A percentile compares a stretch with the other conserved stretches of the same genome.
phyloP scores from a whole-genome alignment of 2,113 vertebrate species.

The Nymphicus hollandicus region DNA sequence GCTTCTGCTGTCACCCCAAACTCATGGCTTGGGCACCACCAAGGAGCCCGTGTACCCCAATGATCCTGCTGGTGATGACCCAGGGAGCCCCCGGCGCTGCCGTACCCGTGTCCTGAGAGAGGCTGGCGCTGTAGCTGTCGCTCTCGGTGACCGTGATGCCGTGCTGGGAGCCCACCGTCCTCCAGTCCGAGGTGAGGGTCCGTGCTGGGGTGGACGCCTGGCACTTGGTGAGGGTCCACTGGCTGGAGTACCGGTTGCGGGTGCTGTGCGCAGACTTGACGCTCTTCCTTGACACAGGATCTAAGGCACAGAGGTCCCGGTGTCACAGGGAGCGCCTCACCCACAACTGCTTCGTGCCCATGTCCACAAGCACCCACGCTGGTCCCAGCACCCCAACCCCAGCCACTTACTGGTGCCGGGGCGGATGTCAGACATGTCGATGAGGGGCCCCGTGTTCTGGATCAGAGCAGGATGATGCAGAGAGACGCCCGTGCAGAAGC shows the following conservation, averaged over 20 bases:
- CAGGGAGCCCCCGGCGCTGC: not conserved
- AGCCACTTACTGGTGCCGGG: conserved; percentile 91
- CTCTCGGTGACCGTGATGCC: conserved; percentile 97
- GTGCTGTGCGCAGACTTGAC: conserved; percentile 95
- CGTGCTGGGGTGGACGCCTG: conserved; percentile 94
- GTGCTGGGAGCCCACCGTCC: conserved; percentile 94
- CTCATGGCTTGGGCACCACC: rapidly evolving
- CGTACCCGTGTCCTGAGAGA: conserved; percentile 96
- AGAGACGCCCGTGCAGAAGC: conserved; percentile 95
- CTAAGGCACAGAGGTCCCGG: conserved; percentile 48
- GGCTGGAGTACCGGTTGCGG: conserved; percentile 96
- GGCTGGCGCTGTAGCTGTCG: conserved; percentile 98
- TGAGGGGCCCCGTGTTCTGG: conserved; percentile 96
- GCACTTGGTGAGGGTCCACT: conserved; percentile 98
- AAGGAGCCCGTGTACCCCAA: rapidly evolving
- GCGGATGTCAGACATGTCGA: conserved; percentile 98
- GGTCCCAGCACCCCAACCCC: not conserved
- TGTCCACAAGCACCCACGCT: rapidly evolving
- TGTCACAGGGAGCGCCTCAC: not conserved
- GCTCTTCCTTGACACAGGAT: conserved; percentile 94
- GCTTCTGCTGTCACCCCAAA: rapidly evolving
- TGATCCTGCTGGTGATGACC: not conserved
- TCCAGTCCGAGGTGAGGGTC: conserved; percentile 96
- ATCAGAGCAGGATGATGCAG: conserved; percentile 95
- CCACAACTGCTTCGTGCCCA: rapidly evolving